These are phyloP conservation scores for Gallinago stenura DNA, from an alignment of 2,797 vertebrate genomes.

Conservation along the genomic window DNA sequence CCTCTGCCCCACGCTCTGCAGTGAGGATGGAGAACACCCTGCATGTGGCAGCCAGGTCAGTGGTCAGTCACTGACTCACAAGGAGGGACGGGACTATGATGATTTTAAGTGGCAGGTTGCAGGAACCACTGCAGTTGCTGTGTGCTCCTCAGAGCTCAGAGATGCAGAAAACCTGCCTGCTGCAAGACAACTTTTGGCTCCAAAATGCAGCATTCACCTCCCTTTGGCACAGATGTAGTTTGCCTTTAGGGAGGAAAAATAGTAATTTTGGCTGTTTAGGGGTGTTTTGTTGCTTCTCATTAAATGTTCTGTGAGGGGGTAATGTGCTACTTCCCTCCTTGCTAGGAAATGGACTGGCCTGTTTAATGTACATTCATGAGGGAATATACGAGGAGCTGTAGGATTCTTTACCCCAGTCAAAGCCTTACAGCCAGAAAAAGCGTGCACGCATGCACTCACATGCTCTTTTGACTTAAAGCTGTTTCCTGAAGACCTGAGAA, in stretches of 20 bases:
- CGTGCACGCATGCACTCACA: accelerated
- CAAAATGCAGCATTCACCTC: not conserved
- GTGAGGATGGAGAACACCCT: not conserved
- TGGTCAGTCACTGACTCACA: not conserved
- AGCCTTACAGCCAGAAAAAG: not conserved
- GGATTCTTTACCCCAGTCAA: not conserved
- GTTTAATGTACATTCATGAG: not conserved
- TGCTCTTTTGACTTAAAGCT: not conserved
- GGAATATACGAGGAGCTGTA: not conserved
- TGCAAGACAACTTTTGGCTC: not conserved
- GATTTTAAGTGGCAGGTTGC: not conserved
- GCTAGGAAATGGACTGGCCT: not conserved
- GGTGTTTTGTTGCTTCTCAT: not conserved
- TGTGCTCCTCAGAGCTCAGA: not conserved
- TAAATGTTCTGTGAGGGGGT: not conserved
- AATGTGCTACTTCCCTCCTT: not conserved
- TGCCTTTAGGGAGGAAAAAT: not conserved
- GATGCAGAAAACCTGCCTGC: not conserved
- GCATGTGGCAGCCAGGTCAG: not conserved
- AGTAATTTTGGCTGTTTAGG: not conserved
- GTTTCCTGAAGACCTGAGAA: not conserved
- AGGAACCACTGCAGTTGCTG: not conserved
- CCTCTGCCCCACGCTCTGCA: not conserved
- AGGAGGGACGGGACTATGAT: not conserved
- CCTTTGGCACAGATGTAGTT: not conserved